phyloP scores from a whole-genome alignment of 1,140 invertebrate genomes.

The Leptinotarsa undecemlineata region DNA sequence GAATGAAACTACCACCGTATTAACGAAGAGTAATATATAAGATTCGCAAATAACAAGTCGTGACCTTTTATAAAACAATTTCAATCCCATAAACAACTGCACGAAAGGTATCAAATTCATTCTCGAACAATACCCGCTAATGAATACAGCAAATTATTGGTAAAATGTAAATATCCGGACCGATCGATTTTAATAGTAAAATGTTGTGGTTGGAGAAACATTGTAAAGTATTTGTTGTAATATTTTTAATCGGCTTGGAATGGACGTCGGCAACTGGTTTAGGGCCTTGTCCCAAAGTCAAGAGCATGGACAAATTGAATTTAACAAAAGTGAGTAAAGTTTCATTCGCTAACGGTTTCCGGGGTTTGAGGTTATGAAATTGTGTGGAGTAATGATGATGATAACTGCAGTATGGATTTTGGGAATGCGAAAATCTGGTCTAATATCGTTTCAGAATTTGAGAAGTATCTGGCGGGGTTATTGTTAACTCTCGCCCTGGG shows the following conservation, averaged over 20 bases:
- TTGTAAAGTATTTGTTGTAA: constrained; percentile 20
- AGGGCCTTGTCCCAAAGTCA: constrained; percentile 64
- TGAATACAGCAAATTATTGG: constrained; percentile 13
- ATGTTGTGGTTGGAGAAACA: constrained; percentile 28
- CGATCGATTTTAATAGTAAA: constrained; percentile 26
- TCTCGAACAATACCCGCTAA: constrained; percentile 7
- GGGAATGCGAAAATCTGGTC: too few relatives aligned
- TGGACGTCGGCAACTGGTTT: constrained; percentile 54
- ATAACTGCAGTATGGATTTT: too few relatives aligned
- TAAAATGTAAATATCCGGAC: not conserved
- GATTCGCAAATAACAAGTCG: too few relatives aligned
- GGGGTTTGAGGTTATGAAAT: constrained; percentile 1
- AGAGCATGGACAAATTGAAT: constrained; percentile 64
- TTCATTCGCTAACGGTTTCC: not conserved
- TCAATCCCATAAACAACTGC: too few relatives aligned
- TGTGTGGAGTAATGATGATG: constrained; percentile 10
- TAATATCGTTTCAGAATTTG: too few relatives aligned
- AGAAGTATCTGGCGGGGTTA: too few relatives aligned
- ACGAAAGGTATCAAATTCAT: not conserved
- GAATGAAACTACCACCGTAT: too few relatives aligned
- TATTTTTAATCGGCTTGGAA: constrained; percentile 24
- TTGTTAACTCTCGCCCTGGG: too few relatives aligned
- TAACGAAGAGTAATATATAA: too few relatives aligned
- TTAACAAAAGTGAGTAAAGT: constrained; percentile 60
- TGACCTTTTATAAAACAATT: too few relatives aligned